phyloP scores from a whole-genome alignment of 2,888 invertebrate species.

The Pecten maximus region DNA sequence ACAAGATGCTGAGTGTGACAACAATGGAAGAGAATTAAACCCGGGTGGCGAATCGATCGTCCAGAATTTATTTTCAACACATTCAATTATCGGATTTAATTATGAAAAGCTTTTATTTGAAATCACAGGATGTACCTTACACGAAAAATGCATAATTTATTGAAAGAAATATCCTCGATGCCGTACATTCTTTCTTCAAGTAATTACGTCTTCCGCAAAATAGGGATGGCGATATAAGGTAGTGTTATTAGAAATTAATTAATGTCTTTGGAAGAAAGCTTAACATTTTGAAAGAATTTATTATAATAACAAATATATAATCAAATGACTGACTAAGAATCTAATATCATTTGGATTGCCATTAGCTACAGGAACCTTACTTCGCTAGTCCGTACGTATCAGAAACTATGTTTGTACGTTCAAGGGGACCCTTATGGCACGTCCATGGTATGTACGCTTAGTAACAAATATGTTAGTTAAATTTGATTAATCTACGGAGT shows the following conservation, averaged over 20 bases:
- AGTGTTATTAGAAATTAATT: neutral
- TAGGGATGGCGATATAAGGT: neutral
- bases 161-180: neutral
- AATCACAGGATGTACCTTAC: conserved; percentile 5
- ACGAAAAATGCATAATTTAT: conserved; percentile 1
- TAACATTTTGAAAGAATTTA: neutral
- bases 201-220: neutral
- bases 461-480: neutral
- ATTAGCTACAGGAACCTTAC: neutral
- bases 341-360: neutral
- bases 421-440: neutral
- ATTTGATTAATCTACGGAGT: no score
- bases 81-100: conserved; percentile 15
- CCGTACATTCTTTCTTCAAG: neutral
- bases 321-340: neutral
- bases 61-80: neutral
- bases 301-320: neutral
- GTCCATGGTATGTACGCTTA: neutral
- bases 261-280: neutral
- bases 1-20: neutral
- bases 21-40: neutral
- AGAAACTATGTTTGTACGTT: neutral
- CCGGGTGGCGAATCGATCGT: neutral
- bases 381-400: neutral
- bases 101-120: neutral